Percentiles rank a stretch among this genome's conserved stretches.
phyloP scores from a whole-genome alignment of 1,140 invertebrate genomes.

The Globodera rostochiensis region DNA sequence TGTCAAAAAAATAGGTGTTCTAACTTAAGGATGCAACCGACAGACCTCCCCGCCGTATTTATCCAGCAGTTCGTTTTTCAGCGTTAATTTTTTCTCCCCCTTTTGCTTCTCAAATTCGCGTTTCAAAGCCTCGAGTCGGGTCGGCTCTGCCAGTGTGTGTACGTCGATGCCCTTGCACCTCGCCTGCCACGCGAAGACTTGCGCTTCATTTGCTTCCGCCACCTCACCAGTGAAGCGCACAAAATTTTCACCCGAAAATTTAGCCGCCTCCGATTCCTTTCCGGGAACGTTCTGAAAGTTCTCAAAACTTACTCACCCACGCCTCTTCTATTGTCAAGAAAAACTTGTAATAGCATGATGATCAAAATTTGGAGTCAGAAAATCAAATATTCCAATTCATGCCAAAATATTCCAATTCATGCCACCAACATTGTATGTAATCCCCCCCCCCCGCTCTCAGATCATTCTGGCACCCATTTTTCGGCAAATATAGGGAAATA shows the following conservation, averaged over 20 bases:
- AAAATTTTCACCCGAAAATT: slow-evolving; percentile 95
- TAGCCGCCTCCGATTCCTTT: slow-evolving; percentile 70
- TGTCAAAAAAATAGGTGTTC: too few relatives aligned
- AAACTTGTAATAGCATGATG: too few relatives aligned
- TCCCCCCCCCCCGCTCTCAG: too few relatives aligned
- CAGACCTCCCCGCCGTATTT: slow-evolving; percentile 56
- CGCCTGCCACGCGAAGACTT: slow-evolving; percentile 98
- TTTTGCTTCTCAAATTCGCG: slow-evolving; percentile 87
- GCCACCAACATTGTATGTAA: too few relatives aligned
- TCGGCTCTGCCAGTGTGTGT: slow-evolving; percentile 93
- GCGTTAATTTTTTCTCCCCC: slow-evolving; percentile 77
- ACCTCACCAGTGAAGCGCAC: slow-evolving; percentile 91
- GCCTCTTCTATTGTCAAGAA: too few relatives aligned
- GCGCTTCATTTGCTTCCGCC: slow-evolving; percentile 81
- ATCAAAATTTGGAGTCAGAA: too few relatives aligned
- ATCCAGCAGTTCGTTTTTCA: slow-evolving; percentile 71
- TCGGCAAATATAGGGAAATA: too few relatives aligned
- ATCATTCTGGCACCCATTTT: too few relatives aligned
- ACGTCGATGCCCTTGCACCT: slow-evolving; percentile 81
- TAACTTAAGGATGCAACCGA: too few relatives aligned
- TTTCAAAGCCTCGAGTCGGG: slow-evolving; percentile 88
- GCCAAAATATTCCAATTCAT: too few relatives aligned
- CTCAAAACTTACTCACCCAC: neutral
- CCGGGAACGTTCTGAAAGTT: slow-evolving; percentile 46
- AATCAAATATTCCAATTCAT: too few relatives aligned